Conservation (phyloP, 1,140 invertebrate species). For the Magallana ariakensis region DNA sequence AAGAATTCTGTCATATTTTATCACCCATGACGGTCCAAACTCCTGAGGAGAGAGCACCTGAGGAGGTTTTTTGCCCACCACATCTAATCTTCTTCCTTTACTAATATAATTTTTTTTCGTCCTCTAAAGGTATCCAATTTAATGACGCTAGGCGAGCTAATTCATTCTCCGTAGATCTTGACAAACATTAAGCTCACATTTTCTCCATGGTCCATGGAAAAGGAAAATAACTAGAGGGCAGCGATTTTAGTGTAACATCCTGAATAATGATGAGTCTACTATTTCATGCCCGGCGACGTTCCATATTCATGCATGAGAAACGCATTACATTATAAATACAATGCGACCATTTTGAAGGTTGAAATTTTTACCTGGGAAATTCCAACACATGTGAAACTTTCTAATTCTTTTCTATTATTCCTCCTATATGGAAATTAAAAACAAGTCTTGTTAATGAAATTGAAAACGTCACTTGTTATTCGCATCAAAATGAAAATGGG, state of each 20-base stretch:
- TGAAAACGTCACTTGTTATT: constrained; percentile 30
- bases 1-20: too few relatives aligned
- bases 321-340: constrained; percentile 21
- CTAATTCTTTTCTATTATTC: not conserved
- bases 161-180: not conserved
- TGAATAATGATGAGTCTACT: constrained; percentile 6
- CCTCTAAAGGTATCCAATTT: constrained; percentile 13
- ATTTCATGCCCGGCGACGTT: not conserved
- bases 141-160: not conserved
- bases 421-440: not conserved
- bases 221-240: constrained; percentile 19
- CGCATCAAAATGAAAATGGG: constrained; percentile 17
- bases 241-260: not conserved
- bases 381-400: constrained; percentile 6
- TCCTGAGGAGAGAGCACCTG: too few relatives aligned
- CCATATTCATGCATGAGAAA: constrained; percentile 5
- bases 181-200: constrained; percentile 15
- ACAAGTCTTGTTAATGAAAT: not conserved
- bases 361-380: constrained; percentile 17
- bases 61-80: not conserved
- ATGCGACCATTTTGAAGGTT: not conserved
- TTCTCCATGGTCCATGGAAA: constrained; percentile 8
- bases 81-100: not conserved
- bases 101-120: not conserved
- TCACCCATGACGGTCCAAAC: too few relatives aligned